Evolutionary conservation across 2,797 vertebrate species (phyloP).

Genomic region (Sebastes vulpes): DNA sequence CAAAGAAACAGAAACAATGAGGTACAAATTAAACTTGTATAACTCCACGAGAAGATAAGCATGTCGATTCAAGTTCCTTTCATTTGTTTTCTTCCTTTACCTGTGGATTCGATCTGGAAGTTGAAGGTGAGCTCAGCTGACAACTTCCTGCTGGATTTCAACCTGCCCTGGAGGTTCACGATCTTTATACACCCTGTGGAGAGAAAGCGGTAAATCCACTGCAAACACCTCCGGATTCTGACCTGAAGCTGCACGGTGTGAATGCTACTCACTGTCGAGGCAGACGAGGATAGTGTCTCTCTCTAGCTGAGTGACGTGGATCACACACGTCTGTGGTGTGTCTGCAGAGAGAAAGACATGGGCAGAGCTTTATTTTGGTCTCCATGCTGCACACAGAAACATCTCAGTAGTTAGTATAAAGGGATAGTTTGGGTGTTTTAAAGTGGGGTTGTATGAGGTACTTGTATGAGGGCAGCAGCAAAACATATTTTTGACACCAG

Average conservation of each 20-base stretch:
- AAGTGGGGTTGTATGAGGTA: background rate
- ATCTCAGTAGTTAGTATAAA: background rate
- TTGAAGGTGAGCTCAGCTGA: conserved; percentile 95
- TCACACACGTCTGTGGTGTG: conserved; percentile 92
- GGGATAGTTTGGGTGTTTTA: background rate
- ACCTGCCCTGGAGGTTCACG: conserved; percentile 93
- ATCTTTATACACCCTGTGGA: conserved; percentile 94
- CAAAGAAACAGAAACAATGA: conserved; percentile 1
- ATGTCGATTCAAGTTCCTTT: background rate
- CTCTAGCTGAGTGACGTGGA: conserved; percentile 94
- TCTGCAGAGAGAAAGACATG: conserved; percentile 73
- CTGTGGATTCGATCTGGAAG: conserved; percentile 95
- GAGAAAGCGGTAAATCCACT: background rate
- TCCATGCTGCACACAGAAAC: background rate
- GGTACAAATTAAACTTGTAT: background rate
- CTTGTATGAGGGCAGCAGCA: too few species aligned
- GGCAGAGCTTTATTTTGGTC: background rate
- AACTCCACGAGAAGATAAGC: background rate
- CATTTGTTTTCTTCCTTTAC: conserved; percentile 70
- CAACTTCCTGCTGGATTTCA: conserved; percentile 95
- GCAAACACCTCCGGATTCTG: background rate
- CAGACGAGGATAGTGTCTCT: conserved; percentile 96
- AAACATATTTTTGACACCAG: too few species aligned
- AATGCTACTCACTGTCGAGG: conserved; percentile 91
- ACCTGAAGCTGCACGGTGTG: background rate